Conservation (phyloP, 2,888 invertebrate genomes). For the Pollenia labialis region DNA sequence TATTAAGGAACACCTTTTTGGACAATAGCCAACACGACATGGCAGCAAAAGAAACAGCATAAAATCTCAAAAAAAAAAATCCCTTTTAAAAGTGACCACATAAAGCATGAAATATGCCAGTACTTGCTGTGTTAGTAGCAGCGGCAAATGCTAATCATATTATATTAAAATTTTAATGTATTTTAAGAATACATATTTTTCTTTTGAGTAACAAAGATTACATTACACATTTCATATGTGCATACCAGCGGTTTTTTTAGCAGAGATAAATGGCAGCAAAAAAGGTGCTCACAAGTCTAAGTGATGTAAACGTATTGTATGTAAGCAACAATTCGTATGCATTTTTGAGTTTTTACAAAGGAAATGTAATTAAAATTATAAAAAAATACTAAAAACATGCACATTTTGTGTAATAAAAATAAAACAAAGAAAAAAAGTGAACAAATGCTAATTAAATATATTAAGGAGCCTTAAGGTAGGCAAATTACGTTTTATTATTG, state of each 20-base stretch:
- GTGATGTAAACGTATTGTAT: slow-evolving; percentile 41
- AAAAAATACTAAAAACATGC: slow-evolving; percentile 36
- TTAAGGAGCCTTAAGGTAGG: slow-evolving; percentile 54
- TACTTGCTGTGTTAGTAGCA: slow-evolving; percentile 8
- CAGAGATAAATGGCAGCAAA: slow-evolving; percentile 11
- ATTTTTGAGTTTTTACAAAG: slow-evolving; percentile 71
- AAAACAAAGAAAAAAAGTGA: slow-evolving; percentile 40
- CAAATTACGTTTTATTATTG: slow-evolving; percentile 20
- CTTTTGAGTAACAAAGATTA: slow-evolving; percentile 72
- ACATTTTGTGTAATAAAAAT: slow-evolving; percentile 35
- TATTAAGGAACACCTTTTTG: slow-evolving; percentile 76
- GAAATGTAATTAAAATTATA: slow-evolving; percentile 72
- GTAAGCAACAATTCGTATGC: slow-evolving; percentile 43
- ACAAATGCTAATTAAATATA: slow-evolving; percentile 67
- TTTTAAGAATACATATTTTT: slow-evolving; percentile 49
- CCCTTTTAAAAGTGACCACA: slow-evolving; percentile 64
- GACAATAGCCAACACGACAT: slow-evolving; percentile 72
- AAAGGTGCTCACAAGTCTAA: slow-evolving; percentile 14
- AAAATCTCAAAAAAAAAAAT: background rate
- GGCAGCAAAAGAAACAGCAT: slow-evolving; percentile 9
- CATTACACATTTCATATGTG: slow-evolving; percentile 77
- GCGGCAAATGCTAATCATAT: slow-evolving; percentile 70
- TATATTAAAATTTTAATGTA: slow-evolving; percentile 73
- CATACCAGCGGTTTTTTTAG: slow-evolving; percentile 76
- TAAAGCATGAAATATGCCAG: slow-evolving; percentile 53